A percentile compares a stretch with the other conserved stretches of the same genome.
These are phyloP conservation scores for Lemur catta DNA, from an alignment of 2,797 vertebrate genomes.

Conservation along the genomic window DNA sequence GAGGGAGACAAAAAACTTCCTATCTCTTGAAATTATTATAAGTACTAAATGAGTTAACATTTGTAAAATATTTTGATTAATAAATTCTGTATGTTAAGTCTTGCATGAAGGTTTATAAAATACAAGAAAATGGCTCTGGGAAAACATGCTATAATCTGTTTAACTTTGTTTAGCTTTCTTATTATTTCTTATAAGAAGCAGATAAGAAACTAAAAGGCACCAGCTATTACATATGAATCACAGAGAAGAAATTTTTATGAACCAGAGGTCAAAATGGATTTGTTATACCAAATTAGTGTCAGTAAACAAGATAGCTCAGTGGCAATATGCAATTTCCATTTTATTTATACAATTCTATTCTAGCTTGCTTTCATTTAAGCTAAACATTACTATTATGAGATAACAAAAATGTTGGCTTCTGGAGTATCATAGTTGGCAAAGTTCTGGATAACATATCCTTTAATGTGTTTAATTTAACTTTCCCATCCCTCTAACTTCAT, in stretches of 20 bases:
- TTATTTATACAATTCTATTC: background rate
- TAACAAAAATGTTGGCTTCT: background rate
- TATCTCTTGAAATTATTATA: background rate
- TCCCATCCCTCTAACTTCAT: background rate
- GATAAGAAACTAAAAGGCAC: background rate
- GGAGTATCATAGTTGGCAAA: background rate
- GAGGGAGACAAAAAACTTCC: background rate
- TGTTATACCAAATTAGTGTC: background rate
- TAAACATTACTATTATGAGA: background rate
- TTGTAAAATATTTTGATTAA: background rate
- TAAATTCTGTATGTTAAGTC: background rate
- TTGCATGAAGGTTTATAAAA: background rate
- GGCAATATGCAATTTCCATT: background rate
- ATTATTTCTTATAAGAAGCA: background rate
- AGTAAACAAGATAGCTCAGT: background rate
- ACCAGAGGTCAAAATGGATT: background rate
- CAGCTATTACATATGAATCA: background rate
- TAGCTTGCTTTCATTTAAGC: background rate
- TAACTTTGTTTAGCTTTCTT: conserved; percentile 6
- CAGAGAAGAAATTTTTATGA: background rate
- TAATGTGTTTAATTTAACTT: background rate
- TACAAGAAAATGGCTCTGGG: background rate
- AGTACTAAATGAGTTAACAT: background rate
- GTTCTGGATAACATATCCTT: background rate
- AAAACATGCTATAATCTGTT: background rate